Evolutionary conservation across 2,888 invertebrate species (phyloP).

Genomic region (Andrena haemorrhoa): DNA sequence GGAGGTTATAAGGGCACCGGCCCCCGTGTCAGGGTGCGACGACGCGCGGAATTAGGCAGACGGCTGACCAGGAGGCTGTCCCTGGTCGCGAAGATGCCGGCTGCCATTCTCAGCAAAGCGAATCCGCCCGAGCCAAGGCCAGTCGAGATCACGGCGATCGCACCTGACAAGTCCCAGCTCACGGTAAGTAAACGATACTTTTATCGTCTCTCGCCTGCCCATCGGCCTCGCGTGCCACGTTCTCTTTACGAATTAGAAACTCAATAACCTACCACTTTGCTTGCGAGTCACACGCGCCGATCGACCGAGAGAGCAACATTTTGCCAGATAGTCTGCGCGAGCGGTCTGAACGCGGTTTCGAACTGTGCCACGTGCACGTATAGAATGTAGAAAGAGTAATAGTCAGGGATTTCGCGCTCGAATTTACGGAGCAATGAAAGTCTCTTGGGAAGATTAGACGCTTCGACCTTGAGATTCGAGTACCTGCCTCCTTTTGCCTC

Average conservation of each 20-base stretch:
- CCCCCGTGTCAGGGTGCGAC: slow-evolving; percentile 79
- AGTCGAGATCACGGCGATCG: slow-evolving; percentile 88
- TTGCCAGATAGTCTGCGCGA: too few species aligned
- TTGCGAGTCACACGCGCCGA: background rate
- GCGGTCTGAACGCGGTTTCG: too few species aligned
- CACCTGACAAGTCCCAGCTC: slow-evolving; percentile 89
- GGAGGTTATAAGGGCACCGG: slow-evolving; percentile 80
- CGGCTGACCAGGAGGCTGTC: slow-evolving; percentile 87
- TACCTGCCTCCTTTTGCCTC: too few species aligned
- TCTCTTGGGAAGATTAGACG: too few species aligned
- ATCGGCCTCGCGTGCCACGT: background rate
- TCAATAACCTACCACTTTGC: background rate
- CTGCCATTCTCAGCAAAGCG: slow-evolving; percentile 87
- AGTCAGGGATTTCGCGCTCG: too few species aligned
- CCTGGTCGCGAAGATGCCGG: slow-evolving; percentile 87
- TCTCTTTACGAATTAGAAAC: slow-evolving; percentile 14
- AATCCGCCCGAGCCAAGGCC: slow-evolving; percentile 84
- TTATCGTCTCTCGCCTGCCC: background rate
- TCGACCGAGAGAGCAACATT: too few species aligned
- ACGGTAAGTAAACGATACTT: slow-evolving; percentile 85
- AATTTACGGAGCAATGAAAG: too few species aligned
- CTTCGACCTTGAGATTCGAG: too few species aligned
- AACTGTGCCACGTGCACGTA: too few species aligned
- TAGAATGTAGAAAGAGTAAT: too few species aligned
- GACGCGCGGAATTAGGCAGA: slow-evolving; percentile 87